Evolutionary conservation across 2,888 invertebrate genomes (phyloP).

Genomic region (Meiosimyza platycephala): DNA sequence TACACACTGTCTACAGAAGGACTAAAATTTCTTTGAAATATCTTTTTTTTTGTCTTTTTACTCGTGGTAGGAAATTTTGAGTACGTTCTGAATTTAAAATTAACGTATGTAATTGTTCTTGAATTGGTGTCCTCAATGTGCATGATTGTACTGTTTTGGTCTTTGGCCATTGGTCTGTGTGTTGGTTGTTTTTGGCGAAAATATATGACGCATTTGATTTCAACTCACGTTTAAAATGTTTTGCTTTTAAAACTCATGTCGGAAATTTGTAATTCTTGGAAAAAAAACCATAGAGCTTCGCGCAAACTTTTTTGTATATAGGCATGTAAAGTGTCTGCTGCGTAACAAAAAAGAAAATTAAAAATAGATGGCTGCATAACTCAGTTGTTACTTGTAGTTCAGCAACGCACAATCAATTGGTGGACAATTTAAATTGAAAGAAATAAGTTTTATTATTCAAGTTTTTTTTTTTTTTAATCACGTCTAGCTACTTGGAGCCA

Average conservation of each 20-base stretch:
- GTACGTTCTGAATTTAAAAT: too few relatives aligned
- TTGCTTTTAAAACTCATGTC: slow-evolving; percentile 43
- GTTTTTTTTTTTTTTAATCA: not conserved
- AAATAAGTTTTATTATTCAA: not conserved
- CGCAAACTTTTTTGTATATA: too few relatives aligned
- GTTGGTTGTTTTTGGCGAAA: not conserved
- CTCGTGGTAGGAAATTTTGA: too few relatives aligned
- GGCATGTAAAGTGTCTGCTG: too few relatives aligned
- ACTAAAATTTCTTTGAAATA: too few relatives aligned
- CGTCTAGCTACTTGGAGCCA: not conserved
- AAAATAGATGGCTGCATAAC: too few relatives aligned
- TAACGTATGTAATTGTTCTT: too few relatives aligned
- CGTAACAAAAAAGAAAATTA: not conserved
- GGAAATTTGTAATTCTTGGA: slow-evolving; percentile 38
- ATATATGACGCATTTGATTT: slow-evolving; percentile 23
- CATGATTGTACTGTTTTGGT: too few relatives aligned
- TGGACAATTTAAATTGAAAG: slow-evolving; percentile 16
- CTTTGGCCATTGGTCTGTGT: too few relatives aligned
- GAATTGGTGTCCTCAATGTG: too few relatives aligned
- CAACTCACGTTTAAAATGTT: slow-evolving; percentile 42
- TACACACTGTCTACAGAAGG: too few relatives aligned
- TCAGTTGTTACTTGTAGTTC: not conserved
- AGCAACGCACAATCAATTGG: slow-evolving; percentile 12
- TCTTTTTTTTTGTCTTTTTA: too few relatives aligned
- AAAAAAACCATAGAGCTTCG: not conserved